These are phyloP conservation scores for Drosophila subquinaria DNA, from an alignment of 2,888 invertebrate species.

Conservation along the genomic window DNA sequence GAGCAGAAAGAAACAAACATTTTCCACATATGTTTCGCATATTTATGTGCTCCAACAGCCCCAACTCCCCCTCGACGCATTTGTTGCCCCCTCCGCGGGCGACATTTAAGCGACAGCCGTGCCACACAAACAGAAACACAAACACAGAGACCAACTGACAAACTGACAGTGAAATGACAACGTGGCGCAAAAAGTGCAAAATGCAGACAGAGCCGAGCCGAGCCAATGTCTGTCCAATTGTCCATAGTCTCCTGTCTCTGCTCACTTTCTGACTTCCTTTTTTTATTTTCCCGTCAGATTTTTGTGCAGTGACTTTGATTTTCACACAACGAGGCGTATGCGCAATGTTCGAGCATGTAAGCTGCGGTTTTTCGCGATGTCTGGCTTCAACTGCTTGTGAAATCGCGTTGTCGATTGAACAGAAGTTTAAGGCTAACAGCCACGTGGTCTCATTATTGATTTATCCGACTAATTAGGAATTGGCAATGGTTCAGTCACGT, in stretches of 20 bases:
- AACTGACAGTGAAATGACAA: constrained; percentile 77
- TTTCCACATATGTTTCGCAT: constrained; percentile 34
- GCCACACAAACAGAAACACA: constrained; percentile 59
- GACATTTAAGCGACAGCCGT: constrained; percentile 72
- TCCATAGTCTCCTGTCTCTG: not conserved
- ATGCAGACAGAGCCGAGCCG: constrained; percentile 38
- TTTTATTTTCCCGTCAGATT: constrained; percentile 42
- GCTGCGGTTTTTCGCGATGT: constrained; percentile 26
- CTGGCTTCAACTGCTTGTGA: constrained; percentile 49
- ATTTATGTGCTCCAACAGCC: constrained; percentile 20
- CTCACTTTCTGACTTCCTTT: not conserved
- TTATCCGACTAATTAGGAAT: constrained; percentile 63
- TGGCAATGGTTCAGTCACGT: constrained; percentile 55
- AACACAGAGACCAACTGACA: constrained; percentile 53
- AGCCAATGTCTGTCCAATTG: constrained; percentile 27
- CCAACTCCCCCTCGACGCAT: constrained; percentile 12
- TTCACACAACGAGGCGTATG: constrained; percentile 38
- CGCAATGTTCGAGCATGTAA: constrained; percentile 25
- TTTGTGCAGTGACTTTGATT: constrained; percentile 50
- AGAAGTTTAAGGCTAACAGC: constrained; percentile 8
- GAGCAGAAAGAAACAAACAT: constrained; percentile 1
- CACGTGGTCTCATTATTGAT: constrained; percentile 44
- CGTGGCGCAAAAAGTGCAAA: constrained; percentile 26
- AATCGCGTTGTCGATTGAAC: constrained; percentile 44
- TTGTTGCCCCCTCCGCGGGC: constrained; percentile 37